Evolutionary conservation across 2,113 vertebrate species (phyloP).

Genomic region (Australoheros scitulus): DNA sequence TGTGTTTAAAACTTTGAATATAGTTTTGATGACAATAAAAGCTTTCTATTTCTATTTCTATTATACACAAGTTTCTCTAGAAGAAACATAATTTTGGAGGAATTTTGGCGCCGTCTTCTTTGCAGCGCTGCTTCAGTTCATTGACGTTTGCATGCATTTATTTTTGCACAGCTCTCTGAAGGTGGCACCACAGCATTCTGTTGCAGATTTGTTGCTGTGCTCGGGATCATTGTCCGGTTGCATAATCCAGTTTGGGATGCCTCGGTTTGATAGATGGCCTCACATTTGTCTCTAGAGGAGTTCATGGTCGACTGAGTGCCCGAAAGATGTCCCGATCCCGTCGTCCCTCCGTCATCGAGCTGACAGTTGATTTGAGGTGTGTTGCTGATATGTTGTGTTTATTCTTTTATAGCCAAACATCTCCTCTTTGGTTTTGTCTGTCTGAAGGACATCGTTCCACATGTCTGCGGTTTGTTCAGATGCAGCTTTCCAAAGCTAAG

Average conservation of each 20-base stretch:
- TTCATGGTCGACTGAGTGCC: background rate
- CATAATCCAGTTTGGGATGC: background rate
- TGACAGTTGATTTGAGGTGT: background rate
- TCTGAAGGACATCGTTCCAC: background rate
- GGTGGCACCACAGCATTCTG: accelerated
- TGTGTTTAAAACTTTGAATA: background rate
- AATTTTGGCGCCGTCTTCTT: accelerated
- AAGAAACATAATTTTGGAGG: background rate
- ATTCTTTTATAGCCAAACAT: background rate
- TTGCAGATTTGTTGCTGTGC: background rate
- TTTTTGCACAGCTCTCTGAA: background rate
- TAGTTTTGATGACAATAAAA: no score
- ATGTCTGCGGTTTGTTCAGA: background rate
- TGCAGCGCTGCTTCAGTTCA: background rate
- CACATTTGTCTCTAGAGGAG: background rate
- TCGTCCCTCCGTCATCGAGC: background rate
- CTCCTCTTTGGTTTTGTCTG: background rate
- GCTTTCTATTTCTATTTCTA: no score
- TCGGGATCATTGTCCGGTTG: background rate
- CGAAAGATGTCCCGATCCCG: accelerated
- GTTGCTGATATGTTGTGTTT: background rate
- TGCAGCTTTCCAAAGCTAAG: background rate
- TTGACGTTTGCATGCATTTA: background rate
- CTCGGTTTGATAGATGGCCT: background rate
- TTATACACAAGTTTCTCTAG: no score